Percentiles rank a stretch among this genome's conserved stretches.
These are phyloP conservation scores for Pangasius macronema DNA, from an alignment of 2,797 vertebrate species.

Conservation along the genomic window DNA sequence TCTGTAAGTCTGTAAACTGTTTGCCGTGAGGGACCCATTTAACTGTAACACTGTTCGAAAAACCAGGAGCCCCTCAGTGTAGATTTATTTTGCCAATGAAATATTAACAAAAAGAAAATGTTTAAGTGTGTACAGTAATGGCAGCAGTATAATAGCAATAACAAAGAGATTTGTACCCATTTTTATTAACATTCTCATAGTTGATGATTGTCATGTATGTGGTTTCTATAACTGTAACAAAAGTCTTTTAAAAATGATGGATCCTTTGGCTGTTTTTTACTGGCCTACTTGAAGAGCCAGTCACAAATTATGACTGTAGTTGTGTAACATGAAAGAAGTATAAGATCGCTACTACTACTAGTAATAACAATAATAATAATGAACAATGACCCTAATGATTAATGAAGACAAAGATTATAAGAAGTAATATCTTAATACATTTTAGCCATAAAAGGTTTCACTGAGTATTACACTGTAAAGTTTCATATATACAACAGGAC, in stretches of 20 bases:
- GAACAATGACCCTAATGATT: not conserved
- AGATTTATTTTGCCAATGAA: not conserved
- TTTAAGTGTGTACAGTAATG: not conserved
- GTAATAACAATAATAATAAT: not conserved
- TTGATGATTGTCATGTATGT: not conserved
- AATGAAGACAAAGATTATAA: not conserved
- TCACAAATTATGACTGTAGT: not conserved
- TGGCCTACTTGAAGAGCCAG: not conserved
- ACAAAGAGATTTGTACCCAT: not conserved
- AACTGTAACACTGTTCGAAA: not conserved
- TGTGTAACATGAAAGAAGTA: not conserved
- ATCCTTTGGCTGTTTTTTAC: not conserved
- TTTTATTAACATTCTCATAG: not conserved
- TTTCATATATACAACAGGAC: not conserved
- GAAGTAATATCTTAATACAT: not conserved
- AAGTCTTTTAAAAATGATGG: not conserved
- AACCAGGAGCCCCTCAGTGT: not conserved
- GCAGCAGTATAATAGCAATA: not conserved
- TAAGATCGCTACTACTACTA: not conserved
- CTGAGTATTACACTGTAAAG: not conserved
- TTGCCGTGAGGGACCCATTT: not conserved
- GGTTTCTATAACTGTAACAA: not conserved
- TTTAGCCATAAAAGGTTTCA: not conserved
- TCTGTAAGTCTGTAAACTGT: not conserved
- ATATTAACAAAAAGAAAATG: not conserved